phyloP scores from a whole-genome alignment of 2,113 vertebrate genomes.

The Promerops cafer region DNA sequence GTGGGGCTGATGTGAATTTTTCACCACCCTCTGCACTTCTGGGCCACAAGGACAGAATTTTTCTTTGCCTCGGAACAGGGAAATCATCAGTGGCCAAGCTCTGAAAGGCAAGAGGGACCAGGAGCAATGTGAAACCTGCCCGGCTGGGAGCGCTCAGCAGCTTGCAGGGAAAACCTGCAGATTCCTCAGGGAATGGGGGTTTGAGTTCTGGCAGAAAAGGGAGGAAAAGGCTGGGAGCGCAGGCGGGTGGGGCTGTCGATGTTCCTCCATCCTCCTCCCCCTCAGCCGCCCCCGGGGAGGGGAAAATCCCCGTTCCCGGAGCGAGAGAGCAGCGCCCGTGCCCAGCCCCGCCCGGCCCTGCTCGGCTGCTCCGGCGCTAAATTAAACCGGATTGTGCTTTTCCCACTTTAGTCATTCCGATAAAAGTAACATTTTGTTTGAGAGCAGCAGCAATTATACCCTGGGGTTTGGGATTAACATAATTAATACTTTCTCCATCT shows the following conservation, averaged over 20 bases:
- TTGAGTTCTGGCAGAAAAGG: background rate
- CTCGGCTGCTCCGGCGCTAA: background rate
- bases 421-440: constrained; percentile 77
- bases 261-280: background rate
- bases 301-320: background rate
- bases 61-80: background rate
- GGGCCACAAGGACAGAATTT: background rate
- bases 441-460: constrained; percentile 72
- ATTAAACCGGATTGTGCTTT: constrained; percentile 58
- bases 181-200: fast-evolving
- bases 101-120: background rate
- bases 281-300: background rate
- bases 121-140: background rate
- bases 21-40: background rate
- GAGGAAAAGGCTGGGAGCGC: background rate
- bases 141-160: background rate
- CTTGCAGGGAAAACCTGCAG: background rate
- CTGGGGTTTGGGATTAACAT: constrained; percentile 69
- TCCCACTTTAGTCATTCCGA: constrained; percentile 71
- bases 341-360: background rate
- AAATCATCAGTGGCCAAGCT: background rate
- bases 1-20: background rate
- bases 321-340: background rate
- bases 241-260: fast-evolving
- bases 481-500: constrained; percentile 70